Base-by-base conservation (phyloP, 2,797 vertebrate species). In the Mionectes olivaceus region DNA sequence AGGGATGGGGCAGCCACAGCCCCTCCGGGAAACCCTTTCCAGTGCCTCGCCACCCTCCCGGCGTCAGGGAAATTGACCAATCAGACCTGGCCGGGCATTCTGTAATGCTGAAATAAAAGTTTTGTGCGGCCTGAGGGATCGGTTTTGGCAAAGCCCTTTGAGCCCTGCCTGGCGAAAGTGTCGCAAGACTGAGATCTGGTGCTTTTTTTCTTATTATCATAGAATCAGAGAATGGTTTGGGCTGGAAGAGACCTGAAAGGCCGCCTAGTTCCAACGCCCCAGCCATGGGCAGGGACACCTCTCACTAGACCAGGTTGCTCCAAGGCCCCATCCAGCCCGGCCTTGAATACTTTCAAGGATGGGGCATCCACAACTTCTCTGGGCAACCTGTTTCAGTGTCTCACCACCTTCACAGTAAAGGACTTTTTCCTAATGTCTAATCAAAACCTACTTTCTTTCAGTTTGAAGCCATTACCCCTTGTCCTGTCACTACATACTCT, bases 161-260 rank as follows among this genome's bases (percentile, higher is more conserved):
- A 73, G 64, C 22, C 46, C 13, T 44, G 10, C 1, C 0, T 43
- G 37, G 47, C n/a, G 35, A 79, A 81, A n/a, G 7, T 46, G 61
- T 30, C 6, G 2, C n/a, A 30, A 32, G 0, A 0, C 22, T 60
- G 17, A 23, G 19, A 27, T 37, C 16, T 10, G 28, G 9, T 52
- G 35, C 33, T 52, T 37, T 80, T 44, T 35, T 35, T 35, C 9
- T 35, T 35, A n/a, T 35, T 35, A 35, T 35, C 35, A 35, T 35
- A 35, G 35, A 35, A 35, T 35, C 35, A 35, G 24, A 10, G 27
- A 44, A 22, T 32, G 60, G 21, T 15, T 67, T 39, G n/a, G 37
- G 13, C n/a, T 65, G 6, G n/a, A 65, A 73, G 5, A 17, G 19
- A 17, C 13, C 13, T 50, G 28, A 37, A 3, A 57, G 67, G 24